Evolutionary conservation across 2,113 vertebrate genomes (phyloP).

Genomic region (Phodopus roborovskii): DNA sequence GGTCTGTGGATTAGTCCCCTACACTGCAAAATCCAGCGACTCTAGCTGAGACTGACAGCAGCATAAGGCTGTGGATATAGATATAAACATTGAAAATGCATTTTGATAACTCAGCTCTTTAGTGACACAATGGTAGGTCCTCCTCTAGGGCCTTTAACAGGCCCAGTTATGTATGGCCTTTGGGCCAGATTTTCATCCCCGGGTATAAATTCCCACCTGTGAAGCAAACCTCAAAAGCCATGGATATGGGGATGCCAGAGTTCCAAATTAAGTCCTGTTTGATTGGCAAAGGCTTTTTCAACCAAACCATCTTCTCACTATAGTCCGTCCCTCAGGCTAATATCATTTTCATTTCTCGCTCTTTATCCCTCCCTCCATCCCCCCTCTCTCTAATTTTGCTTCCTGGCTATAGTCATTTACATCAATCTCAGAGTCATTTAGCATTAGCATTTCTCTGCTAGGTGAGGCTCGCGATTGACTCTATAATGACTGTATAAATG

Average conservation of each 20-base stretch:
- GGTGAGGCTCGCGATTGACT: background rate
- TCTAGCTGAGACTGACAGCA: no score
- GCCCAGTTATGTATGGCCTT: background rate
- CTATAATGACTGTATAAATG: background rate
- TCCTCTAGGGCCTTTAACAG: background rate
- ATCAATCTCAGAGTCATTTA: background rate
- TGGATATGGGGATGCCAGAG: background rate
- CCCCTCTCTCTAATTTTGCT: background rate
- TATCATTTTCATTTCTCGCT: background rate
- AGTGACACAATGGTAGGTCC: background rate
- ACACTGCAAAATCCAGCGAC: background rate
- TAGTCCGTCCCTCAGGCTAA: background rate
- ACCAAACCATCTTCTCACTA: background rate
- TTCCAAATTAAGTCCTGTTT: background rate
- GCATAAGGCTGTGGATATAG: background rate
- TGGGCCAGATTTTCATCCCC: background rate
- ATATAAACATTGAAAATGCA: background rate
- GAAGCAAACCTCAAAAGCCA: background rate
- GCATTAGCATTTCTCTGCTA: background rate
- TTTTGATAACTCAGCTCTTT: no score
- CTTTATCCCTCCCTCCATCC: background rate
- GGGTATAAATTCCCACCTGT: background rate
- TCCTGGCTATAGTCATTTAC: background rate
- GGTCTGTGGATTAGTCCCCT: background rate
- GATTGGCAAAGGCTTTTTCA: background rate